Conservation (phyloP, 1,140 invertebrate species). For the Euura lappo region DNA sequence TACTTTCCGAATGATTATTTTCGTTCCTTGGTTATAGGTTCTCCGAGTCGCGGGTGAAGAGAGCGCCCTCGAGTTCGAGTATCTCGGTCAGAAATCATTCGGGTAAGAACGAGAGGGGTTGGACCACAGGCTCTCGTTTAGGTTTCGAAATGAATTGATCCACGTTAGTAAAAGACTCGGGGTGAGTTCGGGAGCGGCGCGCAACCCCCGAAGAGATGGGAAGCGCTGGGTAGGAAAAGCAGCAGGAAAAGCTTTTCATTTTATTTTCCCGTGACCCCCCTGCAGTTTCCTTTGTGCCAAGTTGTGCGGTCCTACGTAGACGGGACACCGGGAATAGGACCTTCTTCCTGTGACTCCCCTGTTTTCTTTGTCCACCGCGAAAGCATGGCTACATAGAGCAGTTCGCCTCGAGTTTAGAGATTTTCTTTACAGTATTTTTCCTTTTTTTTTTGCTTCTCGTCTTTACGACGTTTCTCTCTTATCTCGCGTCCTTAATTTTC, state of each 20-base stretch:
- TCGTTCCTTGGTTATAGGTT: not conserved
- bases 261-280: conserved; percentile 1
- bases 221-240: too few species aligned
- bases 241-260: conserved; percentile 10
- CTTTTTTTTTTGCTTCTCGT: not conserved
- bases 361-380: not conserved
- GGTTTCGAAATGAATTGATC: not conserved
- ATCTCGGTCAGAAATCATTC: not conserved
- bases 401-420: too few species aligned
- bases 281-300: conserved; percentile 15
- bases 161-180: not conserved
- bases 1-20: not conserved
- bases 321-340: not conserved
- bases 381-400: not conserved
- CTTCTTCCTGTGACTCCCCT: not conserved
- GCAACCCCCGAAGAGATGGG: too few species aligned
- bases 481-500: not conserved
- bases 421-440: too few species aligned
- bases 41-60: not conserved
- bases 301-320: not conserved
- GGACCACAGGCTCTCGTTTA: not conserved
- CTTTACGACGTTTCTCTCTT: not conserved
- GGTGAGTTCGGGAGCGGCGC: too few species aligned
- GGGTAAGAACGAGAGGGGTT: not conserved
- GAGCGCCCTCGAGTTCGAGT: not conserved